Evolutionary conservation across 2,888 invertebrate species (phyloP).

Genomic region (Sinelater perroti): DNA sequence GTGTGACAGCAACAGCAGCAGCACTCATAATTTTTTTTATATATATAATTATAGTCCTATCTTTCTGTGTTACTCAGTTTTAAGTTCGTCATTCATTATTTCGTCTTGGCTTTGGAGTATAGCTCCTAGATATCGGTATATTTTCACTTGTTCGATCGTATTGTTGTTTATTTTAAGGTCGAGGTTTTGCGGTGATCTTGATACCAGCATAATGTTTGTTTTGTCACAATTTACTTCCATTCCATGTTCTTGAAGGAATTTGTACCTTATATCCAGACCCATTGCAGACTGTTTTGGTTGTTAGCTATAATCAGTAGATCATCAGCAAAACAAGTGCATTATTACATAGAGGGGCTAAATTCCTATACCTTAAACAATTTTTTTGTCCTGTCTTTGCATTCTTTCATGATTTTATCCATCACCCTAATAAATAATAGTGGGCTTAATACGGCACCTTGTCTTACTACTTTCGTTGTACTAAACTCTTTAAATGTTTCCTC

Average conservation of each 20-base stretch:
- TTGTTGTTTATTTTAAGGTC: not conserved
- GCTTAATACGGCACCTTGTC: not conserved
- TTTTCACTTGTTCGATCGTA: not conserved
- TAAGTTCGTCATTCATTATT: not conserved
- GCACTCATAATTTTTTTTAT: too few relatives aligned
- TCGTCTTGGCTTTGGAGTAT: not conserved
- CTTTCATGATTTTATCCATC: not conserved
- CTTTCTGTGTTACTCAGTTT: not conserved
- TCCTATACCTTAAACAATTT: not conserved
- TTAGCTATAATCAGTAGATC: not conserved
- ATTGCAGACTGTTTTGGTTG: not conserved
- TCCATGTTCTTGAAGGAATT: not conserved
- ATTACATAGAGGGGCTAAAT: not conserved
- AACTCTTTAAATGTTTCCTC: not conserved
- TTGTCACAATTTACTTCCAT: constrained; percentile 5
- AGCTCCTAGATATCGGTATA: not conserved
- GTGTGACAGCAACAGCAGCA: too few relatives aligned
- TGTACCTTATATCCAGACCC: not conserved
- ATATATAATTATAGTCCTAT: too few relatives aligned
- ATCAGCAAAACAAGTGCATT: not conserved
- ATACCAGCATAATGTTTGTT: not conserved
- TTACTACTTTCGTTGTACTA: not conserved
- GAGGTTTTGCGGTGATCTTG: not conserved
- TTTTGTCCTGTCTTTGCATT: constrained; percentile 1
- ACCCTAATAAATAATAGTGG: not conserved